A percentile compares a stretch with the other conserved stretches of the same genome.
Conservation (phyloP, 2,113 vertebrate genomes). For the Edolisoma coerulescens region DNA sequence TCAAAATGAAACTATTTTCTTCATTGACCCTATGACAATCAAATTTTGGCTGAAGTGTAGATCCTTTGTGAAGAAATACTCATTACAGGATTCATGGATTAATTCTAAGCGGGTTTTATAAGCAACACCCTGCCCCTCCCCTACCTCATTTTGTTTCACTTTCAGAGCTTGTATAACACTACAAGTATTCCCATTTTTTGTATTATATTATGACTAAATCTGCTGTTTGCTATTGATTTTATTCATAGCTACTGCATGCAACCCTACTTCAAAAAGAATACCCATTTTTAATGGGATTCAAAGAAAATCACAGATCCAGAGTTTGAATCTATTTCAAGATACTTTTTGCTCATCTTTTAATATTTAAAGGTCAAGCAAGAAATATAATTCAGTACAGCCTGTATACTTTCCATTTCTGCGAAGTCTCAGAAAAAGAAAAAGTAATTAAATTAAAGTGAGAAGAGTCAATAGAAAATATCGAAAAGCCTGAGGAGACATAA, state of each 20-base stretch:
- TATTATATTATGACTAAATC: not conserved
- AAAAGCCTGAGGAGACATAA: conserved; percentile 25
- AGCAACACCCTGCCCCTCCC: not conserved
- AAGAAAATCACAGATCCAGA: not conserved
- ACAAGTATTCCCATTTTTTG: not conserved
- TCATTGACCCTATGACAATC: not conserved
- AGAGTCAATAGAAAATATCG: conserved; percentile 52
- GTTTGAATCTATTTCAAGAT: conserved; percentile 43
- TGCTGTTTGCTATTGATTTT: conserved; percentile 48
- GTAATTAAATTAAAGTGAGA: conserved; percentile 61
- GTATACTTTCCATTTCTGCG: not conserved
- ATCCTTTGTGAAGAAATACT: not conserved
- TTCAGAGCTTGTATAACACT: not conserved
- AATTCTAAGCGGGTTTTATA: not conserved
- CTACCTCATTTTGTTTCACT: not conserved
- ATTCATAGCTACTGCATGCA: conserved; percentile 20
- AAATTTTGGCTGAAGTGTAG: not conserved
- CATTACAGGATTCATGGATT: not conserved
- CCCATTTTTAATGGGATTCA: conserved; percentile 25
- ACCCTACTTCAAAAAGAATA: conserved; percentile 8
- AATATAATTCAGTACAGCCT: not conserved
- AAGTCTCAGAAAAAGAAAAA: conserved; percentile 10
- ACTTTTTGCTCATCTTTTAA: conserved; percentile 37
- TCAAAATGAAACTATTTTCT: not conserved
- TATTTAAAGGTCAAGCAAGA: conserved; percentile 64